Evolutionary conservation across 2,797 vertebrate species (phyloP), one percentile per base, ranked within the genome.

Genomic region (Chiroxiphia lanceolata): DNA sequence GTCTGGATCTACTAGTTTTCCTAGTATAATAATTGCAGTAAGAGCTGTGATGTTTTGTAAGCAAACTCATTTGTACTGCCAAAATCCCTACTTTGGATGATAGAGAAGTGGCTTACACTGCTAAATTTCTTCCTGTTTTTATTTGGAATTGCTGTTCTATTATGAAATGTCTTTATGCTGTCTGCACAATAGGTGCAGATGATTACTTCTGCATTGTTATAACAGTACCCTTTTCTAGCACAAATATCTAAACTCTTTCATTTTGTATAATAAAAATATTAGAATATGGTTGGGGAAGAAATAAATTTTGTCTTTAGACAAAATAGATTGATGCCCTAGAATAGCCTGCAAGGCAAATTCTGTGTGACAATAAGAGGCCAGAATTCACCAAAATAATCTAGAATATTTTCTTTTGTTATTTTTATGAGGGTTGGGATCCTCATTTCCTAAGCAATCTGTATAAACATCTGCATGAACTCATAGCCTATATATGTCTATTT

Each of bases 1-100:
- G 68, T 96, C 93, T 93, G 92, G 95, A 95, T 97, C 71, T 91
- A 89, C 95, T 85, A 83, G 93, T 95, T 96, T 96, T 95, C 95
- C 90, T 91, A 61, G 87, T 89, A 87, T 64, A 95, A 93, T 92
- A 95, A 95, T 75, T 95, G 60, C 82, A 77, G 75, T 64, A 89
- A 93, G 93, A 94, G 84, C 56, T 68, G 64, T n/a, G 64, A 89
- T 77, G 71, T 95, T 97, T 95, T 96, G 86, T 87, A 97, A 93
- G 86, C 74, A 70, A 89, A 95, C 93, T 89, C 63, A 19, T 95
- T 95, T 94, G 87, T 90, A 64, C 78, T 93, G 83, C 94, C 88
- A 89, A 89, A 93, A 80, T 77, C 44, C 42, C 59, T 80, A 36
- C 59, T 82, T 70, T 74, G 60, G 48, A 87, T 89, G 60, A 82